Evolutionary conservation across 2,888 invertebrate species (phyloP).

Genomic region (Euplagia quadripunctaria): DNA sequence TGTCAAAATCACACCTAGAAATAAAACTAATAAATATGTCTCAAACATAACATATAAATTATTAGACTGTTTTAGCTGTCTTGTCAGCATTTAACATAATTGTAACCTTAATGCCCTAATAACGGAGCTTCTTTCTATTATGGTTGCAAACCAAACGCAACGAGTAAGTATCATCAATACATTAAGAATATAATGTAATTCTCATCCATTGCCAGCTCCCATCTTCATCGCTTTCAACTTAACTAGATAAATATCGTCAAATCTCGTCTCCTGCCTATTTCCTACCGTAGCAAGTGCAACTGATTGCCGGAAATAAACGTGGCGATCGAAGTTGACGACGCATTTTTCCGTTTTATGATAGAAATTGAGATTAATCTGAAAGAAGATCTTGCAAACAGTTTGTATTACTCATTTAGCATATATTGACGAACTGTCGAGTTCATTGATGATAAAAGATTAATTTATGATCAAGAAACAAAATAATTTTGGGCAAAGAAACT

Average conservation of each 20-base stretch:
- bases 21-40: no score
- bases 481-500: no score
- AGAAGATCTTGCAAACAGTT: constrained; percentile 10
- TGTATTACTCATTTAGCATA: neutral
- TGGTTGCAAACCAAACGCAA: no score
- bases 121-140: no score
- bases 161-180: neutral
- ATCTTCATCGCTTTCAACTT: constrained; percentile 38
- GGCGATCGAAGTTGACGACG: constrained; percentile 52
- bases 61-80: no score
- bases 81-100: no score
- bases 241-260: constrained; percentile 48
- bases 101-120: no score
- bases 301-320: constrained; percentile 61
- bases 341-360: constrained; percentile 26
- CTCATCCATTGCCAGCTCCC: constrained; percentile 27
- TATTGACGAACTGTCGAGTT: neutral
- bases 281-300: constrained; percentile 57
- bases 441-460: neutral
- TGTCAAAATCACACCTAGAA: no score
- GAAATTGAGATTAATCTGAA: constrained; percentile 12
- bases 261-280: constrained; percentile 54
- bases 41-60: no score
- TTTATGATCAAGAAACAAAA: neutral
- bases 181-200: constrained; percentile 22